phyloP scores from a whole-genome alignment of 2,888 invertebrate genomes.

The Scaptomyza cyrtandrae region DNA sequence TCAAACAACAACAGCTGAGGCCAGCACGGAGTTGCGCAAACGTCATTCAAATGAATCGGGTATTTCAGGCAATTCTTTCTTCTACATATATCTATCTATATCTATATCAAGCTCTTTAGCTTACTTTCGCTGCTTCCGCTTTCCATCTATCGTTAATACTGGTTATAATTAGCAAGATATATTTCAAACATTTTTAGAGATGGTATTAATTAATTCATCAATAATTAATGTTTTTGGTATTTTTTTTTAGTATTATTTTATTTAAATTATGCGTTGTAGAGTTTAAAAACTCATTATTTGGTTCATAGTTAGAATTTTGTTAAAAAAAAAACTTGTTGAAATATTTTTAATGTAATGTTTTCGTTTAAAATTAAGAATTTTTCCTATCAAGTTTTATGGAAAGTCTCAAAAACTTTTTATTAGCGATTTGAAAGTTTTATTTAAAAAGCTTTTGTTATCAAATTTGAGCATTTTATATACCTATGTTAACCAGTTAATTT shows the following conservation, averaged over 20 bases:
- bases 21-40: constrained; percentile 83
- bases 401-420: too few relatives aligned
- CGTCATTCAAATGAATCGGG: constrained; percentile 85
- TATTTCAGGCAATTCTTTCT: constrained; percentile 60
- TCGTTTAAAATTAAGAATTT: too few relatives aligned
- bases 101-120: not conserved
- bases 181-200: too few relatives aligned
- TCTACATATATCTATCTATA: constrained; percentile 1
- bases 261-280: too few relatives aligned
- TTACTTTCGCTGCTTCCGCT: not conserved
- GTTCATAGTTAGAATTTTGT: too few relatives aligned
- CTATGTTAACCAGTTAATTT: not conserved
- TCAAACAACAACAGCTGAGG: constrained; percentile 19
- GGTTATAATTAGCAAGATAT: not conserved
- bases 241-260: not conserved
- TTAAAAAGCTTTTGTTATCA: not conserved
- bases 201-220: too few relatives aligned
- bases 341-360: too few relatives aligned
- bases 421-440: not conserved
- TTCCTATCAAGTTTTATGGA: too few relatives aligned
- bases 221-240: not conserved
- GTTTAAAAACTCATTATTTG: too few relatives aligned
- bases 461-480: not conserved
- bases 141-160: constrained; percentile 4
- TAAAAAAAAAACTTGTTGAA: too few relatives aligned